Evolutionary conservation across 2,888 invertebrate species (phyloP).

Genomic region (Macrophya annulata): DNA sequence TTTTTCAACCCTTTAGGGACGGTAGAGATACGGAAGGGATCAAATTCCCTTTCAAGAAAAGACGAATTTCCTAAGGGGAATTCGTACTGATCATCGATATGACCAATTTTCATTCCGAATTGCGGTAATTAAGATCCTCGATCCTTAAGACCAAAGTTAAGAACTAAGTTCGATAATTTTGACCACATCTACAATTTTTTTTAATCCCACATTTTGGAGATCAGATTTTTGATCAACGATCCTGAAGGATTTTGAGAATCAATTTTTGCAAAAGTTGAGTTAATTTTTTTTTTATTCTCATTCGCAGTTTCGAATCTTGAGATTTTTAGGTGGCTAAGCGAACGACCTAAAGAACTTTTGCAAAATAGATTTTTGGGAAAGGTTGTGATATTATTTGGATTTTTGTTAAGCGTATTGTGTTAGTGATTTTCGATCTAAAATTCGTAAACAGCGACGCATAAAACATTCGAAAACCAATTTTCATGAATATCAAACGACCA

Average conservation of each 20-base stretch:
- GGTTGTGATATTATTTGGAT: background rate
- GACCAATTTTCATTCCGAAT: background rate
- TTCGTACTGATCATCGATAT: background rate
- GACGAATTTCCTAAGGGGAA: no score
- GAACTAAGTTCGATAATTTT: no score
- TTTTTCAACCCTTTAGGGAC: background rate
- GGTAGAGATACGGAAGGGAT: background rate
- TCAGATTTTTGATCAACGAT: background rate
- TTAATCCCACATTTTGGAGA: background rate
- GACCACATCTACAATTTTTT: background rate
- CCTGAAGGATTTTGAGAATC: background rate
- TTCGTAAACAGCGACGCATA: background rate
- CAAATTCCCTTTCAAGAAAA: background rate
- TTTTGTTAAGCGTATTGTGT: background rate
- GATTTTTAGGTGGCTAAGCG: background rate
- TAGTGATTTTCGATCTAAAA: background rate
- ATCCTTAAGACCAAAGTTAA: no score
- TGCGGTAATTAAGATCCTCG: background rate
- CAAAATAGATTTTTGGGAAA: background rate
- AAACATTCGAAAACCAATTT: background rate
- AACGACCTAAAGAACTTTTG: background rate
- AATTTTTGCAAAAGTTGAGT: background rate
- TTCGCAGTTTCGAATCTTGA: background rate
- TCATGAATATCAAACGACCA: conserved; percentile 12
- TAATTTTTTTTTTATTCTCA: background rate